Conservation (phyloP, 2,113 vertebrate genomes). For the Rousettus leschenaultii region DNA sequence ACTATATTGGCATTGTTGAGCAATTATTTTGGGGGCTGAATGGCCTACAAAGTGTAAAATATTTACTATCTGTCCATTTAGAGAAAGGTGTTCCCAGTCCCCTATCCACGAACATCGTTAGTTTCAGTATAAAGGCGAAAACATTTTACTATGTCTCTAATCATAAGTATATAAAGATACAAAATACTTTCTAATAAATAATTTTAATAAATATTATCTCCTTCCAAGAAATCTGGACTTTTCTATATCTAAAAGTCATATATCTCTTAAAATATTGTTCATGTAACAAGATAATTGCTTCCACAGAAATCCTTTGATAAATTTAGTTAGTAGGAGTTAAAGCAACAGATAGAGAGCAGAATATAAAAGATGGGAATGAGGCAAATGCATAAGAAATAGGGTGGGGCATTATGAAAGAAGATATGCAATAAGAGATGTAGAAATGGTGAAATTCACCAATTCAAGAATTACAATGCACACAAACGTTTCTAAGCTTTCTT, state of each 20-base stretch:
- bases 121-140: background rate
- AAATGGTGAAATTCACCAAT: background rate
- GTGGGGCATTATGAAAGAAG: background rate
- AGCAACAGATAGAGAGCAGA: background rate
- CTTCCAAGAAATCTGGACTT: background rate
- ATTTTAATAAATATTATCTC: background rate
- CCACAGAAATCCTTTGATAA: background rate
- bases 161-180: background rate
- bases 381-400: background rate
- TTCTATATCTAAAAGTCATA: background rate
- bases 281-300: background rate
- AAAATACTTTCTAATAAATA: background rate
- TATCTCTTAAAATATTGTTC: background rate
- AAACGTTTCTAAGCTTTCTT: background rate
- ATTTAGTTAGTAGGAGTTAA: background rate
- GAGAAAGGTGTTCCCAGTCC: background rate
- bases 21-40: background rate
- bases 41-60: background rate
- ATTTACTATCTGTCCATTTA: background rate
- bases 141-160: background rate
- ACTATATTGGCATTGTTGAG: background rate
- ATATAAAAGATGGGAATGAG: background rate
- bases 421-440: background rate
- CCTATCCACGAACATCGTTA: background rate
- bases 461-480: background rate